phyloP scores from a whole-genome alignment of 2,113 vertebrate genomes.

The Coturnix japonica region DNA sequence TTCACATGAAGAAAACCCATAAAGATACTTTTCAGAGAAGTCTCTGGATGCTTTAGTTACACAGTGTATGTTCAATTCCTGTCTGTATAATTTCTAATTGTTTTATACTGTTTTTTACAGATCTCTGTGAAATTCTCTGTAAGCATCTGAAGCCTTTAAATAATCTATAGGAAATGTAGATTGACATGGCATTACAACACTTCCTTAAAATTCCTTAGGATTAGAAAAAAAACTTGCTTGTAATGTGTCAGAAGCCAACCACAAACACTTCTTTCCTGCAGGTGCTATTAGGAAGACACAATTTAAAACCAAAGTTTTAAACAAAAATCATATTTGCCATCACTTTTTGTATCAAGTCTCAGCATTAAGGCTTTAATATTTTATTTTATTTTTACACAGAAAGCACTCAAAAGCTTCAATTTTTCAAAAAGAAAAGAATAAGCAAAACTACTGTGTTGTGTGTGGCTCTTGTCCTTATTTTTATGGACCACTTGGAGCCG shows the following conservation, averaged over 20 bases:
- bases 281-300: neutral
- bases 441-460: neutral
- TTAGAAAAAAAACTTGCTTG: neutral
- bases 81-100: neutral
- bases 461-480: neutral
- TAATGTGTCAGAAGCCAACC: neutral
- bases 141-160: neutral
- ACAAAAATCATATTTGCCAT: rapidly evolving
- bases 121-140: neutral
- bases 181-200: neutral
- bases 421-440: neutral
- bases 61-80: neutral
- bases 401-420: neutral
- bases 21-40: neutral
- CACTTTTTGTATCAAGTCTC: neutral
- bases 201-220: too few relatives aligned
- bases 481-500: neutral
- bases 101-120: neutral
- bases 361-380: neutral
- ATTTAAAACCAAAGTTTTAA: neutral
- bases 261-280: neutral
- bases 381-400: neutral
- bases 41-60: neutral
- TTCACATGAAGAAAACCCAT: rapidly evolving
- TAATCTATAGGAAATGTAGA: neutral